Base-by-base conservation (phyloP, 2,888 invertebrate species). In the Chesias legatella region DNA sequence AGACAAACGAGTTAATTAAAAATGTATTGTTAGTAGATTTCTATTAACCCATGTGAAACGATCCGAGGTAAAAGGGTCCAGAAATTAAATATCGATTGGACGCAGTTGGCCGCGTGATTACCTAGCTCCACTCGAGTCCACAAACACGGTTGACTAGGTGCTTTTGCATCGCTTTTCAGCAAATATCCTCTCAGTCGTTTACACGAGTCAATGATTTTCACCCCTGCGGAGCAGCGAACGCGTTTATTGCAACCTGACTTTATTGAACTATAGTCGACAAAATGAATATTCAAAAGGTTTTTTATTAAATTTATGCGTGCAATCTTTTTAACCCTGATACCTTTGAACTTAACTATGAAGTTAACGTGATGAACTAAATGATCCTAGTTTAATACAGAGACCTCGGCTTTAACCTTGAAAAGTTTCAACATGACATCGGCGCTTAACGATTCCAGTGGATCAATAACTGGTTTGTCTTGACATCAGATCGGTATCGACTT, bases 141-240 rank as follows among this genome's bases (percentile, higher is more conserved):
- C 54, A 55, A 60, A 58, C 69, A 74, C 78, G 76, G 70, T 78
- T 75, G 73, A 80, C 78, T 78, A 69, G 70, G 56, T 63, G 67
- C 76, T 72, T 74, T 76, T 71, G 70, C 73, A 72, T 67, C 64
- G 70, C 58, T 68, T 75, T 70, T 74, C 67, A 73, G 63, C 66
- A 67, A 74, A 75, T 72, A 70, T 62, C 60, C 69, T 62, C 67
- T 67, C 65, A 65, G 65, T 65, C 70, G 72, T 65, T 81, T 72
- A 73, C 71, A 77, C 78, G 78, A 80, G 71, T 81, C 82, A 80
- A 67, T 79, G 75, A 70, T 43, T 63, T 58, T 58, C 70, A 63
- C 74, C 73, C 72, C 60, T 42, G 47, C 41, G 33, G 21, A 35
- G 33, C 53, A 43, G 33, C 11, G 37, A 38, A 33, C 37, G 25